Conservation (phyloP, 92 coral and sea anemone genomes). For the Heteractis magnifica region DNA sequence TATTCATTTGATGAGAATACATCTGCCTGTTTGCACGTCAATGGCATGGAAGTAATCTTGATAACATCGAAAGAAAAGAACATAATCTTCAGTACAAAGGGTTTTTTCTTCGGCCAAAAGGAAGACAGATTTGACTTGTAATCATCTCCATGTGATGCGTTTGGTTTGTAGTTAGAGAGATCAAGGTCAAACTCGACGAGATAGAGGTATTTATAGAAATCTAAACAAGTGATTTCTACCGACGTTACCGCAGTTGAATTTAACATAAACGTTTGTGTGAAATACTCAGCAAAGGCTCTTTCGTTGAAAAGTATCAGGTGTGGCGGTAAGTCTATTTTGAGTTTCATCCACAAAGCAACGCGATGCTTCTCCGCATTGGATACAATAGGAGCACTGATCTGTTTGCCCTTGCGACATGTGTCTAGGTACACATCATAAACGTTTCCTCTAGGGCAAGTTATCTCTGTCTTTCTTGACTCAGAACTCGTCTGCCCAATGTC, state of each 20-base stretch:
- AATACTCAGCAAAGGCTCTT: too few species aligned
- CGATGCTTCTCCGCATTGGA: slow-evolving; percentile 6
- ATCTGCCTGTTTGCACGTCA: slow-evolving; percentile 13
- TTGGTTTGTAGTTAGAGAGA: too few species aligned
- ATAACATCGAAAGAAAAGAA: background rate
- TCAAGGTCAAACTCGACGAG: too few species aligned
- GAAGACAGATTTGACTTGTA: too few species aligned
- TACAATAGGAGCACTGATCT: background rate
- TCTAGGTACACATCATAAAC: slow-evolving; percentile 22
- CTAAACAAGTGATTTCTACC: too few species aligned
- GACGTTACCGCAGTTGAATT: too few species aligned
- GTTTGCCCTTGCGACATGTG: slow-evolving; percentile 20
- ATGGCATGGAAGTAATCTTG: slow-evolving; percentile 2
- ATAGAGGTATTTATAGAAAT: too few species aligned
- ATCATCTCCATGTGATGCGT: too few species aligned
- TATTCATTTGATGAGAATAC: slow-evolving; percentile 13
- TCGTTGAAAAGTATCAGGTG: background rate
- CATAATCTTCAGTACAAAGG: background rate
- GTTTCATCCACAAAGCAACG: slow-evolving; percentile 24
- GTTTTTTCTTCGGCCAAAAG: background rate
- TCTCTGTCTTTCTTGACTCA: too few species aligned
- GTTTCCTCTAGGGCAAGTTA: slow-evolving; percentile 6
- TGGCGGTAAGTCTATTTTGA: background rate
- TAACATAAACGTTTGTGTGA: too few species aligned
- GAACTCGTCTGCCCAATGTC: background rate